A percentile compares a stretch with the other conserved stretches of the same genome.
Conservation (phyloP, 2,797 vertebrate genomes). For the Balearica regulorum region DNA sequence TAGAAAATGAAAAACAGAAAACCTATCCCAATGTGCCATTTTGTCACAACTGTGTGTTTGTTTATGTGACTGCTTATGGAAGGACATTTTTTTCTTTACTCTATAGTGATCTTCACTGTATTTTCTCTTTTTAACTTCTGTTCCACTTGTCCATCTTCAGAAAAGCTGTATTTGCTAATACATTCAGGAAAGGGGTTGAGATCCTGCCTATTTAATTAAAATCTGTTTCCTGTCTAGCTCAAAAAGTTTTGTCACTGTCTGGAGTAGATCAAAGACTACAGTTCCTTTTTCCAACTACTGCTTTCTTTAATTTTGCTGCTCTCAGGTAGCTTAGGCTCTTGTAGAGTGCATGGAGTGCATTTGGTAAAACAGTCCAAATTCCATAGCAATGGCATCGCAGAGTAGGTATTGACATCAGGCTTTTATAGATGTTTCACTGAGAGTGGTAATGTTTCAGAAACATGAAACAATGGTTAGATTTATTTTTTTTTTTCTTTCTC, state of each 20-base stretch:
- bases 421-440: background rate
- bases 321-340: background rate
- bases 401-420: background rate
- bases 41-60: background rate
- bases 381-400: background rate
- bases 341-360: background rate
- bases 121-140: background rate
- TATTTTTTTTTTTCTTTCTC: background rate
- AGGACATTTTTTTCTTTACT: background rate
- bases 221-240: background rate
- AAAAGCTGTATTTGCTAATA: background rate
- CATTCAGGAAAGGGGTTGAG: background rate
- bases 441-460: background rate
- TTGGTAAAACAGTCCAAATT: background rate
- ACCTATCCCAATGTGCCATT: background rate
- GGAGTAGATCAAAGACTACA: background rate
- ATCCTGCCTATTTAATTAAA: background rate
- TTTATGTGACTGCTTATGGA: background rate
- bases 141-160: background rate
- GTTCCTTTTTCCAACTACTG: background rate
- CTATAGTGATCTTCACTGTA: background rate
- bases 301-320: background rate
- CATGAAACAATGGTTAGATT: background rate
- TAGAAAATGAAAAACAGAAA: background rate
- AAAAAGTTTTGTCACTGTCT: background rate